Base-by-base conservation (phyloP, 2,797 vertebrate genomes). In the Diglossa cyanea region DNA sequence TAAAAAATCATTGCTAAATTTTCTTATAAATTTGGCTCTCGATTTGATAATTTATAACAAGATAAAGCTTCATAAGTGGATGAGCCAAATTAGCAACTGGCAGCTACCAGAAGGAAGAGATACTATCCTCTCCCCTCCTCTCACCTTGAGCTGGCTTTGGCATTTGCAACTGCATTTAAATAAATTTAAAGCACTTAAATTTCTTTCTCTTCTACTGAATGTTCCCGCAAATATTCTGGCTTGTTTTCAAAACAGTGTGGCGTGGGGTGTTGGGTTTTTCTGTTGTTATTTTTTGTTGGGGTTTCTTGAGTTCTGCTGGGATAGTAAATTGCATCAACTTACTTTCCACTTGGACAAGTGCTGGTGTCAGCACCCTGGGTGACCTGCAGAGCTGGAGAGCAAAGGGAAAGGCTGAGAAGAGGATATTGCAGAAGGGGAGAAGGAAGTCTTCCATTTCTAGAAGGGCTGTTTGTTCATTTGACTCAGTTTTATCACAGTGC, bases 151-250 rank as follows among this genome's bases (percentile, higher is more conserved):
- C 35, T 82, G 84, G 33, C 63, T 76, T 79, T 2, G 1, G 9
- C 71, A 21, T 70, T 76, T 2, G 4, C 76, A 61, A 71, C 30
- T 82, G 53, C 39, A 42, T 91, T 89, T 74, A 66, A 71, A 86
- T 82, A 45, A 16, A 45, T 76, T 85, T 71, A 42, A 87, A 93
- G 71, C 42, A 42, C 33, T 80, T 48, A 55, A 45, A 76, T 60
- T 44, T 33, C 11, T 61, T 88, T 90, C 26, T 47, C 0, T 90
- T 74, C 66, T 67, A 61, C 25, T 66, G 47, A 71, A 62, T 30
- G 26, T 93, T 93, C 89, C 89, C 77, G 79, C 80, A 85, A 66
- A 58, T 90, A 72, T 40, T 78, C 58, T 94, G 86, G 58, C 83
- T 84, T 54, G 28, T n/a, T 51, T 75, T 81, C 73, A 75, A 78